A percentile compares a stretch with the other conserved stretches of the same genome.
phyloP scores from a whole-genome alignment of 2,797 vertebrate genomes.

The Crax fasciolata region DNA sequence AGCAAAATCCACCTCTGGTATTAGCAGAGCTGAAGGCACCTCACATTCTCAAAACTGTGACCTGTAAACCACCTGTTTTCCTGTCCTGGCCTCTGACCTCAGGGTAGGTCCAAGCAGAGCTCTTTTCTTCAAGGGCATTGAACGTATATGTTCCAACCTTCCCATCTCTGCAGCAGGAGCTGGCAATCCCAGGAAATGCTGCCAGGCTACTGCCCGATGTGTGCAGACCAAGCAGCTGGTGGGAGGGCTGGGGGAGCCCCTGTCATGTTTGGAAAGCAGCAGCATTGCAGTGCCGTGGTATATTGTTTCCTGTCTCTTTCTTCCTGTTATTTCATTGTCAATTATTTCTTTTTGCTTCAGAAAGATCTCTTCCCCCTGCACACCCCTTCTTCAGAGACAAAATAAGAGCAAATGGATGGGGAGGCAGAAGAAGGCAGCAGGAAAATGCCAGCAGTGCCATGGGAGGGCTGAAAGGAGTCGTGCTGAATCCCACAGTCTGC shows the following conservation, averaged over 20 bases:
- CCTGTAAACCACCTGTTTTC: neutral
- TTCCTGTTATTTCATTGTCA: neutral
- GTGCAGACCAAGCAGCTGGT: neutral
- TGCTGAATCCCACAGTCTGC: rapidly evolving
- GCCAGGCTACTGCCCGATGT: neutral
- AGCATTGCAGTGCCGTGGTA: neutral
- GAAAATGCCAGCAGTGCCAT: neutral
- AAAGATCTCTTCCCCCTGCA: neutral
- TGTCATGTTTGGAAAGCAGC: neutral
- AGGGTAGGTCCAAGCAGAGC: neutral
- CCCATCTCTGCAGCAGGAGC: rapidly evolving
- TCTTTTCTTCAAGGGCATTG: neutral
- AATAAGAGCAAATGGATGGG: neutral
- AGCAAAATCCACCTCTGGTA: neutral
- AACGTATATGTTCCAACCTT: neutral
- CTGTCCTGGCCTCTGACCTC: neutral
- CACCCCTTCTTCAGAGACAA: neutral
- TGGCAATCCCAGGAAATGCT: neutral
- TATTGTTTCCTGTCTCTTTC: neutral
- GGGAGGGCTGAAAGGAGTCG: neutral
- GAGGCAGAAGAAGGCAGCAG: neutral
- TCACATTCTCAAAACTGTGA: neutral
- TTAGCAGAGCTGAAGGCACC: neutral
- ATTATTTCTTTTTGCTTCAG: neutral
- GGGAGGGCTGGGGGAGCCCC: neutral